Conservation (phyloP, 2,797 vertebrate species). For the Gallirallus australis region DNA sequence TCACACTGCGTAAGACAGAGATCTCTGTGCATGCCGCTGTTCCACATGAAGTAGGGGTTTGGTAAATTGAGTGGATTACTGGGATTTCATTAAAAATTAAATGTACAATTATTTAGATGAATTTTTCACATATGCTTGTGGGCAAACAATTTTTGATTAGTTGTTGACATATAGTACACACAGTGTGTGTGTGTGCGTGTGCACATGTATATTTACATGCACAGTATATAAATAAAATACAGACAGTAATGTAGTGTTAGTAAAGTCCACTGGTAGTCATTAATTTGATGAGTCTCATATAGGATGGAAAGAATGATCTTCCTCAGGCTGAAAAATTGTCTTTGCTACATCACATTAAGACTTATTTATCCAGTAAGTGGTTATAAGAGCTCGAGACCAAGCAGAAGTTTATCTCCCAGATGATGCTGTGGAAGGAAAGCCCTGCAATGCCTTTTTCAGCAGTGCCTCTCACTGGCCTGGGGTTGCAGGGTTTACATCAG, state of each 20-base stretch:
- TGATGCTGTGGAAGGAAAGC: accelerated
- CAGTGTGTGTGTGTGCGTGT: slow-evolving; percentile 58
- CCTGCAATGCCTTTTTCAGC: neutral
- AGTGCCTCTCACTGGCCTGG: neutral
- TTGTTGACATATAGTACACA: slow-evolving; percentile 72
- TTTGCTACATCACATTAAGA: neutral
- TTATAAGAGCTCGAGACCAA: neutral
- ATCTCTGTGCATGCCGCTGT: neutral
- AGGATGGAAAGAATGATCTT: slow-evolving; percentile 5
- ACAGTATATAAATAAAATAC: slow-evolving; percentile 72
- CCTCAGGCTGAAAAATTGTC: neutral
- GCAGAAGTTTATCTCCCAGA: neutral
- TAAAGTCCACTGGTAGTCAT: slow-evolving; percentile 56
- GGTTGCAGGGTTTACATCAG: neutral
- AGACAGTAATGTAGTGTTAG: slow-evolving; percentile 54
- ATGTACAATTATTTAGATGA: slow-evolving; percentile 76
- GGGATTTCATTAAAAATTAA: slow-evolving; percentile 74
- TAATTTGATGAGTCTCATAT: slow-evolving; percentile 44
- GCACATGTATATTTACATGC: slow-evolving; percentile 75
- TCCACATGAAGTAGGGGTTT: slow-evolving; percentile 24
- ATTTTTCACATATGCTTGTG: slow-evolving; percentile 74
- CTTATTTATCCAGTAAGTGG: neutral
- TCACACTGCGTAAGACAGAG: neutral
- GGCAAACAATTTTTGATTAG: slow-evolving; percentile 75
- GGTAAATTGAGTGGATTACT: slow-evolving; percentile 46